These are phyloP conservation scores for Trachemys scripta DNA, from an alignment of 2,113 vertebrate species.

Conservation along the genomic window DNA sequence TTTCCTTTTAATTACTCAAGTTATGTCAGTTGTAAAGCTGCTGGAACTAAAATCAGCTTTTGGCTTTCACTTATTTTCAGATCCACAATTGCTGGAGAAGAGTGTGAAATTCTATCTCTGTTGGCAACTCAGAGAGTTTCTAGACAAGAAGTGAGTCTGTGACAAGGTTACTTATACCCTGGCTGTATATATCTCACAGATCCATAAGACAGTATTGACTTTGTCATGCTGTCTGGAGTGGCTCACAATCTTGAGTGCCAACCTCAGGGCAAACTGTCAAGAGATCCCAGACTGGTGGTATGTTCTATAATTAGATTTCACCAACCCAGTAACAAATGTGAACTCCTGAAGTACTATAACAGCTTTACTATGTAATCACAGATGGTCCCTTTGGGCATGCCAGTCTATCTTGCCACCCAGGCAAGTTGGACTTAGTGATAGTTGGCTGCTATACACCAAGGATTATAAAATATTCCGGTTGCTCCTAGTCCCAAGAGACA, in stretches of 20 bases:
- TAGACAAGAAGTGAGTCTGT: not conserved
- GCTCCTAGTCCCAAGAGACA: no score
- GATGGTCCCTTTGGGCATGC: not conserved
- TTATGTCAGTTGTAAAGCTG: constrained; percentile 23
- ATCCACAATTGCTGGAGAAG: constrained; percentile 26
- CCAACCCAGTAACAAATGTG: not conserved
- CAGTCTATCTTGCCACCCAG: not conserved
- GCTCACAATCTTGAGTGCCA: not conserved
- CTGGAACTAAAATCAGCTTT: constrained; percentile 8
- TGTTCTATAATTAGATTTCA: not conserved
- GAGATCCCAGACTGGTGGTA: not conserved
- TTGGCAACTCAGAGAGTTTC: not conserved
- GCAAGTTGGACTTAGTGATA: not conserved
- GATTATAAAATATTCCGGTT: no score
- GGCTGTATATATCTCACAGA: fast-evolving
- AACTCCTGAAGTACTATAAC: not conserved
- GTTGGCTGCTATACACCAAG: no score
- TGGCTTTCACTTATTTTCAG: constrained; percentile 33
- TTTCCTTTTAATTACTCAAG: constrained; percentile 30
- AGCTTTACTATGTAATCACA: not conserved
- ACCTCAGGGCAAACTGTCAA: not conserved
- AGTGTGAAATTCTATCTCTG: constrained; percentile 38
- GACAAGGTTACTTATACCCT: not conserved
- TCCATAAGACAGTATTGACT: not conserved
- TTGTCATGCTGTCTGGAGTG: not conserved